A percentile compares a stretch with the other conserved stretches of the same genome.
phyloP scores from a whole-genome alignment of 2,797 vertebrate genomes.

The Melanotaenia maccullochi region DNA sequence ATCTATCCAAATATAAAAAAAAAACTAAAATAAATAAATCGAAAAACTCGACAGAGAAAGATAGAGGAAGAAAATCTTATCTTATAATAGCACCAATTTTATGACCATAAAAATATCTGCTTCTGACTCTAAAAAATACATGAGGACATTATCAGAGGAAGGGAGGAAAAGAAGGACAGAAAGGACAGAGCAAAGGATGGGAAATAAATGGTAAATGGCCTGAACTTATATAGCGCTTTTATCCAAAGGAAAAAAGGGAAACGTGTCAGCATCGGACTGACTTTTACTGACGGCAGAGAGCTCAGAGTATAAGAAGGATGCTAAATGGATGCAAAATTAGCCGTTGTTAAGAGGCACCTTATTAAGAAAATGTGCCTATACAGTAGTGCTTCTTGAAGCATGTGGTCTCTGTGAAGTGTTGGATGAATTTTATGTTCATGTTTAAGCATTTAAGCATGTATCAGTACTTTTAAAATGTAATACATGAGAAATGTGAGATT shows the following conservation, averaged over 20 bases:
- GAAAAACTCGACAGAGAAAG: slow-evolving; percentile 3
- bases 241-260: no score
- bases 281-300: no score
- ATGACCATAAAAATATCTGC: not conserved
- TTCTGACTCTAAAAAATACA: no score
- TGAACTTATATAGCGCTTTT: no score
- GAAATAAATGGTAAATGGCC: no score
- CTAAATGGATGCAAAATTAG: no score
- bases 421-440: not conserved
- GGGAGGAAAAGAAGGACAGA: no score
- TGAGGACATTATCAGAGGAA: not conserved
- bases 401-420: not conserved
- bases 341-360: no score
- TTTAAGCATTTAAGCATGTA: not conserved
- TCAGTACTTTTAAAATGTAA: not conserved
- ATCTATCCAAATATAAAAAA: slow-evolving; percentile 26
- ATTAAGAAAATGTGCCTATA: no score
- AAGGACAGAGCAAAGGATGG: no score
- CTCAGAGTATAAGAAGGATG: no score
- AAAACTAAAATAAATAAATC: slow-evolving; percentile 21
- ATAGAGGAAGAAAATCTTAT: slow-evolving; percentile 14
- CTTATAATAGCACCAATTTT: not conserved
- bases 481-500: not conserved
- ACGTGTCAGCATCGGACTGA: no score
- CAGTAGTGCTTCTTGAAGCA: not conserved